Conservation (phyloP, 2,113 vertebrate species). For the Cynopterus brachyotis region DNA sequence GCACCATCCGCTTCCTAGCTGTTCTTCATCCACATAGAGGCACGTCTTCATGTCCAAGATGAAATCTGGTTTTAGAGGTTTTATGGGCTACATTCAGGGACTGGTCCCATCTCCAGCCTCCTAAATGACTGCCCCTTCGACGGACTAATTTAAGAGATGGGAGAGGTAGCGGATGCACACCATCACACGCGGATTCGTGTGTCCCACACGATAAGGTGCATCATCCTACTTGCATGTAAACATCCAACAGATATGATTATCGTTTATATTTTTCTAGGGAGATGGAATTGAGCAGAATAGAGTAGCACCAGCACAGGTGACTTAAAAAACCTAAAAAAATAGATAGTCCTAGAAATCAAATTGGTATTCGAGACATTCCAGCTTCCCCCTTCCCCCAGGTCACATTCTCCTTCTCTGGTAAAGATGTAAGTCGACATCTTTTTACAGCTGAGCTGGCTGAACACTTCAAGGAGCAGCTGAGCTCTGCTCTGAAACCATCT, state of each 20-base stretch:
- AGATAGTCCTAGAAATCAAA: not conserved
- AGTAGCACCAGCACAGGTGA: not conserved
- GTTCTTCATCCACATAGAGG: not conserved
- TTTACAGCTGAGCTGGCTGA: not conserved
- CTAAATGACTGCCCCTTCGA: not conserved
- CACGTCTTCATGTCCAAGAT: not conserved
- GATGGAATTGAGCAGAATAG: not conserved
- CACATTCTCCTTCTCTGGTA: not conserved
- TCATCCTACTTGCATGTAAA: not conserved
- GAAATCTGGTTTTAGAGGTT: not conserved
- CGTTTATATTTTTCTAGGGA: not conserved
- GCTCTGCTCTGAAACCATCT: not conserved
- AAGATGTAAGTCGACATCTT: not conserved
- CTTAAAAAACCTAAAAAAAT: not conserved
- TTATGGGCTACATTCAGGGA: not conserved
- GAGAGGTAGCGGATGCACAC: not conserved
- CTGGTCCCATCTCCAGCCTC: too few relatives aligned
- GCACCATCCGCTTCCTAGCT: not conserved
- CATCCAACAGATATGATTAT: not conserved
- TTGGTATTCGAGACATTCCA: not conserved
- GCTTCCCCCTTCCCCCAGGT: rapidly evolving
- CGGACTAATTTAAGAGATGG: not conserved
- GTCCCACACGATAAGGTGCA: not conserved
- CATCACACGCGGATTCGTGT: not conserved
- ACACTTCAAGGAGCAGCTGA: not conserved